Base-by-base conservation (phyloP, 1,140 invertebrate genomes). In the Babylonia areolata region DNA sequence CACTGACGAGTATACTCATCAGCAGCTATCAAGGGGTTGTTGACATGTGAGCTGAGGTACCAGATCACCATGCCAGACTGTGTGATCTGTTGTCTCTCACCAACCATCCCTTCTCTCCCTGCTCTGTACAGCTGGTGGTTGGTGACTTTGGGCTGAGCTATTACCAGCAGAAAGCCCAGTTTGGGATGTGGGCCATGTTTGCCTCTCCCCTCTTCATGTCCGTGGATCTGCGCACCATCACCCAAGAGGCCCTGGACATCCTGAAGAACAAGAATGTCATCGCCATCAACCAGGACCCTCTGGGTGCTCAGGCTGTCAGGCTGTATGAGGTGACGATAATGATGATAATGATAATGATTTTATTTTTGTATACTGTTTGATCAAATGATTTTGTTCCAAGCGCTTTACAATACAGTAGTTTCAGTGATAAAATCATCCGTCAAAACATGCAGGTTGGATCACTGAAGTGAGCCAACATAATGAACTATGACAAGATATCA, bases 131-230 rank as follows among this genome's bases (percentile, higher is more conserved):
- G 97, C 95, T 99, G 88, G 98, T 99, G 88, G 97, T 99, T 91
- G 99, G 99, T 23, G 99, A 99, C 94, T 99, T 98, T 93, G 99
- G 98, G 2, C 95, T 99, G 35, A 99, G 98, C 91, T 97, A 97
- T 92, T 98, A 99, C 90, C 98, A 99, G 94, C 97, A 97, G 90
- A 97, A 98, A 95, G 97, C 97, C 0, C 99, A 99, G 95, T 98
- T 99, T 96, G 98, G 98, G 3, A 96, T 99, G 87, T 99, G 99
- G 99, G 97, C 98, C 9, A 98, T 99, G 91, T 94, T 99, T 90
- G 98, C 98, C 0, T 97, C 99, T 6, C 99, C 99, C 3, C 95
- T 99, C 20, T 95, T 99, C 46, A 99, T 99, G 98, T 99, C 98
- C 5, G 97, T 98, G 35, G 99, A 99, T 95, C 95, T 99, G 64